A percentile compares a stretch with the other conserved stretches of the same genome.
phyloP scores from a whole-genome alignment of 92 coral and sea anemone species.

The Virgularia gustaviana region DNA sequence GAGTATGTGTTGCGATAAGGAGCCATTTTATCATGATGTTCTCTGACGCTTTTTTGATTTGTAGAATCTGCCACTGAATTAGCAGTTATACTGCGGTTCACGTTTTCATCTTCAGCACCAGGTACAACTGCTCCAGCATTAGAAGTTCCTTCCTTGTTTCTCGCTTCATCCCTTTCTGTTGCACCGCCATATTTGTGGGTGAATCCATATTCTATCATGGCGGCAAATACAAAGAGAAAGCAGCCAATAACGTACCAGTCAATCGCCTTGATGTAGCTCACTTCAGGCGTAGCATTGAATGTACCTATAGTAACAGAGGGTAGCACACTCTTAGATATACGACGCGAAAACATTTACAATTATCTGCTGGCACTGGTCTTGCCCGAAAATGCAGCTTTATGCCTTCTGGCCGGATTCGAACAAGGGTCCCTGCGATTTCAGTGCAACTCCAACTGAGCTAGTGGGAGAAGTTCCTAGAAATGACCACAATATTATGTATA shows the following conservation, averaged over 20 bases:
- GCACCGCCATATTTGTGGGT: constrained; percentile 2
- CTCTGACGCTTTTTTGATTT: too few relatives aligned
- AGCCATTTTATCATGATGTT: neutral
- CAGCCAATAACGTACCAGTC: constrained; percentile 75
- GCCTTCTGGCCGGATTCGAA: too few relatives aligned
- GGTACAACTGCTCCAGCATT: neutral
- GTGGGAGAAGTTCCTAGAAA: too few relatives aligned
- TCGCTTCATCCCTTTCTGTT: constrained; percentile 26
- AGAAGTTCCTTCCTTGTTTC: neutral
- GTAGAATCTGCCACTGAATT: too few relatives aligned
- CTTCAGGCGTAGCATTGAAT: constrained; percentile 46
- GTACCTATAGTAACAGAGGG: neutral
- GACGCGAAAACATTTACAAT: too few relatives aligned
- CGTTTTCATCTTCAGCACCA: neutral
- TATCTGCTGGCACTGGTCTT: too few relatives aligned
- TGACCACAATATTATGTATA: neutral
- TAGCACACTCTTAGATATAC: too few relatives aligned
- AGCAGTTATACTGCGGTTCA: neutral
- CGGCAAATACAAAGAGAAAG: constrained; percentile 69
- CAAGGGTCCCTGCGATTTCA: too few relatives aligned
- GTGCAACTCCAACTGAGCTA: too few relatives aligned
- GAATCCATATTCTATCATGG: constrained; percentile 71
- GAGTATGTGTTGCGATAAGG: neutral
- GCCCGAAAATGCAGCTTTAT: too few relatives aligned
- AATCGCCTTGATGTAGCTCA: constrained; percentile 69